Evolutionary conservation across 2,797 vertebrate species (phyloP), one percentile per base, ranked within the genome.

Genomic region (Scolopax rusticola): DNA sequence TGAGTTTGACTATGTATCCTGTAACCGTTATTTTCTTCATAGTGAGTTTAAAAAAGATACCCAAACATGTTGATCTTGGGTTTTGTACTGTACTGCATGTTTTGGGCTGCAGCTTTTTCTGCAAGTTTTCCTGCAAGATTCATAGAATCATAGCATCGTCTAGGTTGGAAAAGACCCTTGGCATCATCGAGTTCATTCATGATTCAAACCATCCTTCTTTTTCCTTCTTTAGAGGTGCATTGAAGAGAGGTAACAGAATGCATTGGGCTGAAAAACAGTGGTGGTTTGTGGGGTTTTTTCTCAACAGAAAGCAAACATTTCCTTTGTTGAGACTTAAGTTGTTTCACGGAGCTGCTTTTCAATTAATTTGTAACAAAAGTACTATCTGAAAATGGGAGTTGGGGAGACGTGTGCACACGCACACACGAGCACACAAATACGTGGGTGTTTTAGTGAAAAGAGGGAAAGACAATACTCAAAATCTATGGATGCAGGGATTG

Each of bases 271-370:
- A 89, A 78, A 87, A 83, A 60, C 38, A 13, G 33, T 43, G n/a
- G 50, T 23, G 21, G 47, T 48, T 48, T 12, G 47, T 12, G 38
- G 41, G 41, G 33, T 71, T 73, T 95, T 59, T 36, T 40, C 57
- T 59, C 36, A 28, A 60, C 33, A 85, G 82, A 75, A 88, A 88
- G 65, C 47, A 80, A 82, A 33, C 41, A 11, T 56, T 90, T 53
- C 23, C 41, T 76, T 91, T 75, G 43, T 76, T 87, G 76, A 67
- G 73, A 63, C 21, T 85, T 80, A 63, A 83, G 38, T 64, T 64
- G 59, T 91, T 94, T 87, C 80, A 91, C 67, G 75, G 53, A 95
- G 38, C 69, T 92, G 21, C 94, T 93, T 63, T 56, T 82, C 68
- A 70, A 48, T 59, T 76, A 43, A 23, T 70, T 87, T 82, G n/a